These are phyloP conservation scores for Anthoptus insignis DNA, from an alignment of 2,888 invertebrate genomes.

Conservation along the genomic window DNA sequence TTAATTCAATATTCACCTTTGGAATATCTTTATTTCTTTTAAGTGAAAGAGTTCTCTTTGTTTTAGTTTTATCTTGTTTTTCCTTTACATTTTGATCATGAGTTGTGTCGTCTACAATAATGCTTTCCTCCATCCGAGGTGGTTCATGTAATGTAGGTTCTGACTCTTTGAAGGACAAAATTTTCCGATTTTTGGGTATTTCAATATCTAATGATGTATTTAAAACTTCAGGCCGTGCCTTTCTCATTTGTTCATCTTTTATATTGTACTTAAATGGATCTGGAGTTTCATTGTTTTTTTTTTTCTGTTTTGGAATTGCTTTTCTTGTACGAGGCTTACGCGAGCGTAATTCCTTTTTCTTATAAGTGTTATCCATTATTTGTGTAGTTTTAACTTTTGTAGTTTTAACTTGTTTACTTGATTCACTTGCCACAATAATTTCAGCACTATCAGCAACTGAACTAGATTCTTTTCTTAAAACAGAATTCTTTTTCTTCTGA, in stretches of 20 bases:
- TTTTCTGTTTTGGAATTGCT: conserved; percentile 38
- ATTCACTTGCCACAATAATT: background rate
- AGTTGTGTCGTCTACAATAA: conserved; percentile 46
- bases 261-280: conserved; percentile 48
- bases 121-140: conserved; percentile 62
- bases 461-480: conserved; percentile 10
- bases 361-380: background rate
- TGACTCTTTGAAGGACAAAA: no score
- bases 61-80: conserved; percentile 44
- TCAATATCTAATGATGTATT: conserved; percentile 63
- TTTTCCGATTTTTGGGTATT: conserved; percentile 39
- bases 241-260: conserved; percentile 70
- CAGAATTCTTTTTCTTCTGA: conserved; percentile 58
- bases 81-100: conserved; percentile 24
- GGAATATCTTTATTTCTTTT: conserved; percentile 37
- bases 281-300: conserved; percentile 42
- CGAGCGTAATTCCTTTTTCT: conserved; percentile 44
- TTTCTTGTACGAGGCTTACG: conserved; percentile 43
- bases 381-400: background rate
- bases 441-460: background rate
- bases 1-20: conserved; percentile 43
- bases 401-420: background rate
- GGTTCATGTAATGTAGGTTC: conserved; percentile 50
- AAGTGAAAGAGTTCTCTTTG: conserved; percentile 42
- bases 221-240: conserved; percentile 54